Evolutionary conservation across 1,140 invertebrate genomes (phyloP).

Genomic region (Agrilus planipennis): DNA sequence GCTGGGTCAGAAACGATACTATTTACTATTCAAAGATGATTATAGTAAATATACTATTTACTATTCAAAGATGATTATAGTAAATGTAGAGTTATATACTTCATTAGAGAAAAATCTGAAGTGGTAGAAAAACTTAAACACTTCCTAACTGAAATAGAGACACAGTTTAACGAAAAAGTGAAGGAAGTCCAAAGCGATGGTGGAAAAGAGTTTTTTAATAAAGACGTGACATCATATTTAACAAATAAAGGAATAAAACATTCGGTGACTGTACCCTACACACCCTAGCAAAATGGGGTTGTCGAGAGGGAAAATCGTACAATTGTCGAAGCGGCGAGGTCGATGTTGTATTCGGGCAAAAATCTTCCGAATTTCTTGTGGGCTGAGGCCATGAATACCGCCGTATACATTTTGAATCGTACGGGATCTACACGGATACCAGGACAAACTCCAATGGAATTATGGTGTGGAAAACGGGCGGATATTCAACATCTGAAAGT

Average conservation of each 20-base stretch:
- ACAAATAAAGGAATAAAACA: too few relatives aligned
- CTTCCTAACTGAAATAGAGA: slow-evolving; percentile 1
- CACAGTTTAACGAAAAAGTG: slow-evolving; percentile 4
- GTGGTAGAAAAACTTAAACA: slow-evolving; percentile 2
- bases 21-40: too few relatives aligned
- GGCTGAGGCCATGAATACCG: slow-evolving; percentile 27
- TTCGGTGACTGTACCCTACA: too few relatives aligned
- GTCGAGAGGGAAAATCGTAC: slow-evolving; percentile 28
- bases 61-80: slow-evolving; percentile 30
- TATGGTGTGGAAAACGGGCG: slow-evolving; percentile 15
- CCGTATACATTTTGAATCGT: slow-evolving; percentile 23
- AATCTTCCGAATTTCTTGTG: slow-evolving; percentile 21
- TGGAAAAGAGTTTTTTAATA: too few relatives aligned
- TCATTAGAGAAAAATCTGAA: slow-evolving; percentile 6
- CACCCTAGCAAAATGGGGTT: slow-evolving; percentile 16
- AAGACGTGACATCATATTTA: too few relatives aligned
- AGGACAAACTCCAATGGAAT: slow-evolving; percentile 19
- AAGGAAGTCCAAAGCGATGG: slow-evolving; percentile 5
- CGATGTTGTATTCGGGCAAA: slow-evolving; percentile 18
- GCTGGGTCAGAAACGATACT: slow-evolving; percentile 16
- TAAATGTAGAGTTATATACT: slow-evolving; percentile 20
- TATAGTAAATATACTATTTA: too few relatives aligned
- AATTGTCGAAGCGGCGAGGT: slow-evolving; percentile 28
- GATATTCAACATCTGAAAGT: too few relatives aligned
- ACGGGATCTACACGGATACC: slow-evolving; percentile 12